Conservation (phyloP, 2,113 vertebrate species). For the Peucedramus taeniatus region DNA sequence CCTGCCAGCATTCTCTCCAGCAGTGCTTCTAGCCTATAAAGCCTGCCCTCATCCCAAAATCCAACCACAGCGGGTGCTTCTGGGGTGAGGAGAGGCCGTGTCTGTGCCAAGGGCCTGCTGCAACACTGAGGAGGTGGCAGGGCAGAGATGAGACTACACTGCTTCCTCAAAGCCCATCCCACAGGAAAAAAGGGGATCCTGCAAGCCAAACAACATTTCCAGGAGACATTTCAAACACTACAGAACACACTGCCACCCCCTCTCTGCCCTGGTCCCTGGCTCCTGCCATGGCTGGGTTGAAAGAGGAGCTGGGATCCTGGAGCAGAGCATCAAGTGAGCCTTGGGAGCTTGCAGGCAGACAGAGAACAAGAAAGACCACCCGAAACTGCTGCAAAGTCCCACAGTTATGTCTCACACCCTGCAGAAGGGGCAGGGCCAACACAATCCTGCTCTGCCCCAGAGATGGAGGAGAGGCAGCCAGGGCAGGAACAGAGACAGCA, state of each 20-base stretch:
- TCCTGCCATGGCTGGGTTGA: background rate
- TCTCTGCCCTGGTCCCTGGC: background rate
- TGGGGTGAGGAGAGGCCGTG: rapidly evolving
- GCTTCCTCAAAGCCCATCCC: background rate
- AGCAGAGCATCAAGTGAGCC: background rate
- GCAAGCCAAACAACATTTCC: background rate
- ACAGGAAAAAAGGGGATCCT: background rate
- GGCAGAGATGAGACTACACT: background rate
- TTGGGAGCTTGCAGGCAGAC: background rate
- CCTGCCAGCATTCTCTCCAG: background rate
- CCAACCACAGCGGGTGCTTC: background rate
- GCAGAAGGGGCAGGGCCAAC: background rate
- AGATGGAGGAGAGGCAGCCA: background rate
- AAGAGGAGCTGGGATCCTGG: background rate
- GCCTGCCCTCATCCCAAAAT: background rate
- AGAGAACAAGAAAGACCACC: background rate
- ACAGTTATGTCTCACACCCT: rapidly evolving
- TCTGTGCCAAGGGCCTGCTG: background rate
- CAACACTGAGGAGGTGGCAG: background rate
- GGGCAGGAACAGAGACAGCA: background rate
- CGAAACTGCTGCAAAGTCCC: background rate
- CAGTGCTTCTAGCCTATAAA: background rate
- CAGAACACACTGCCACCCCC: rapidly evolving
- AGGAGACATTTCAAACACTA: background rate
- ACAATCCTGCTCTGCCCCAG: background rate